Evolutionary conservation across 1,140 invertebrate species (phyloP), one percentile per base, ranked within the genome.

Genomic region (Conopomorpha cramerella): DNA sequence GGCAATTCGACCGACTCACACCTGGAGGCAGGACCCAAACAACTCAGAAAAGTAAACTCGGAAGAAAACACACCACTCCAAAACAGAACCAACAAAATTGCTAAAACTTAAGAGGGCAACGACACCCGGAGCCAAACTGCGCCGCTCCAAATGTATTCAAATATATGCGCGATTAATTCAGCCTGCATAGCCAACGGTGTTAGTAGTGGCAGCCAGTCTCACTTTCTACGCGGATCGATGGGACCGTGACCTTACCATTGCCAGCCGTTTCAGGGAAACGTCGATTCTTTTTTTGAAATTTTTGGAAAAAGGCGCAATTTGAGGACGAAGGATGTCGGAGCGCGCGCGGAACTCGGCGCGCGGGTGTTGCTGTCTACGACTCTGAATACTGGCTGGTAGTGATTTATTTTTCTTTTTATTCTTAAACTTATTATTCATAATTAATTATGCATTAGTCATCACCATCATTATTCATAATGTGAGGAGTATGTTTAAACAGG

Each of bases 141-240:
- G 58, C 55, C 48, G 44, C 41, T 63, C 61, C 55, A 81, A 82
- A 82, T 82, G 73, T 82, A 82, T 82, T 82, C 80, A 82, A 82
- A 82, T 82, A 73, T 82, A 82, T 82, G 81, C 81, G 77, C 74
- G 79, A 82, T 82, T 82, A 82, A 82, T 82, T 82, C 81, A 81
- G 78, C 53, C 67, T 78, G 80, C 80, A 78, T 78, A 77, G 65
- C 65, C 71, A 74, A 52, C 68, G 66, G 70, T 73, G 68, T 76
- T 76, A 73, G 68, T 77, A 70, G 65, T 72, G 60, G 62, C 70
- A 62, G 55, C 58, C 58, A 53, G 60, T 71, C 67, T 76, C 71
- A 68, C 71, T 76, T 76, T 76, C 68, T 67, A 70, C 64, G 37
- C 54, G 64, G 71, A 72, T 76, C 71, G 71, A 76, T 76, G 67